Evolutionary conservation across 2,888 invertebrate species (phyloP), one percentile per base, ranked within the genome.

Genomic region (Crioceris asparagi): DNA sequence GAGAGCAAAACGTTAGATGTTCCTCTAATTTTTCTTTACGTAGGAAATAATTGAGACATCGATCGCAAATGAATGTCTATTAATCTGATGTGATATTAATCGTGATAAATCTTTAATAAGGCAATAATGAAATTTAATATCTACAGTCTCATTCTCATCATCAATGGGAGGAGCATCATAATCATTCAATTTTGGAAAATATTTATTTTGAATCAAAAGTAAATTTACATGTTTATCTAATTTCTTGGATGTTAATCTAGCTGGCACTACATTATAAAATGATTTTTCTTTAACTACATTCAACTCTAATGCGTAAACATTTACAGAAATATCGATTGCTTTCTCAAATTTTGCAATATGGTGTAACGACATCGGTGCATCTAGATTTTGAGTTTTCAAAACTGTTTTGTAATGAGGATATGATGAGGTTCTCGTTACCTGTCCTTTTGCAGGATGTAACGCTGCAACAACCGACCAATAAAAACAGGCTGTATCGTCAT

Each of bases 401-500:
- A 46, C 46, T 17, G 27, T 27, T 16, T 26, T 35, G 37, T 43
- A 49, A 26, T 48, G 30, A 14, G 48, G 46, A 40, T 51, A 52
- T 18, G 38, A 39, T 7, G 29, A 17, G n/a, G 39, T 15, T 18
- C 42, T 29, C 19, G 48, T 29, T 12, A 27, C 7, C 35, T 51
- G 4, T n/a, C 10, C 18, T 21, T 38, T 25, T 8, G 40, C 38
- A 3, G 48, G 47, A 32, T 42, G 39, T 14, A 54, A 27, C 27
- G 48, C 47, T 31, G 49, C 40, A 11, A 49, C 34, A 21, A 54
- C 39, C 16, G 49, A 36, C 49, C 50, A 53, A 7, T 40, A 38
- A 41, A 54, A 53, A 38, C 52, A 51, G 6, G 39, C 33, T 18
- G 41, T 19, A 39, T 53, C 53, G 11, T 39, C 7, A 39, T 51